Base-by-base conservation (phyloP, 2,888 invertebrate species). In the Lithophane socia region DNA sequence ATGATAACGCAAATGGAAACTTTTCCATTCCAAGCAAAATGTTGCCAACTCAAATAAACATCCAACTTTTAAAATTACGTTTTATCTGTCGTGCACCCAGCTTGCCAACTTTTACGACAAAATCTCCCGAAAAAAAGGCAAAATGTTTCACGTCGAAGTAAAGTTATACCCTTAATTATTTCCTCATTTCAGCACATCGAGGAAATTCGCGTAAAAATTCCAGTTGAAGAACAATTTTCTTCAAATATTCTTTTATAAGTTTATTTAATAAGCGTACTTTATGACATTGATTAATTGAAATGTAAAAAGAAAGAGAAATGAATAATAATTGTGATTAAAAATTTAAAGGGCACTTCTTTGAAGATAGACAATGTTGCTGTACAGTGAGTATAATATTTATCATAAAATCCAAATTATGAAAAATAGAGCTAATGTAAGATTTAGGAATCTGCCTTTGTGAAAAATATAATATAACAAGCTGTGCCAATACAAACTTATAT, bases 141-240 rank as follows among this genome's bases (percentile, higher is more conserved):
- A 73, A 74, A 80, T 77, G 86, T 77, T 79, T 64, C 71, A 78
- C 86, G 79, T 82, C 79, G 75, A 87, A 77, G 79, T 67, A 80
- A 88, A 88, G 87, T 87, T 88, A 85, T 71, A 73, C 60, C 81
- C 80, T 87, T 84, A 88, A 88, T 87, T 87, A 84, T 87, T 87
- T 82, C 75, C 75, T 84, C 80, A 79, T 87, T 82, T 82, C 64
- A 64, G 73, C 77, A 82, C 87, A 73, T 82, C 66, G 77, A 60
- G 68, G 72, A 79, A 86, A 82, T 82, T 84, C 70, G 42, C 69
- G 80, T 78, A 63, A 85, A 81, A 75, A 85, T 73, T 80, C 69
- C 64, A 71, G 69, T 76, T 77, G 37, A 54, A 67, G 79, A 85
- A 75, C 66, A 76, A 77, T 88, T 85, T 80, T 64, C 67, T 72